Evolutionary conservation across 35 echinoderm and acorn worm genomes (phyloP).

Genomic region (Amphiura filiformis): DNA sequence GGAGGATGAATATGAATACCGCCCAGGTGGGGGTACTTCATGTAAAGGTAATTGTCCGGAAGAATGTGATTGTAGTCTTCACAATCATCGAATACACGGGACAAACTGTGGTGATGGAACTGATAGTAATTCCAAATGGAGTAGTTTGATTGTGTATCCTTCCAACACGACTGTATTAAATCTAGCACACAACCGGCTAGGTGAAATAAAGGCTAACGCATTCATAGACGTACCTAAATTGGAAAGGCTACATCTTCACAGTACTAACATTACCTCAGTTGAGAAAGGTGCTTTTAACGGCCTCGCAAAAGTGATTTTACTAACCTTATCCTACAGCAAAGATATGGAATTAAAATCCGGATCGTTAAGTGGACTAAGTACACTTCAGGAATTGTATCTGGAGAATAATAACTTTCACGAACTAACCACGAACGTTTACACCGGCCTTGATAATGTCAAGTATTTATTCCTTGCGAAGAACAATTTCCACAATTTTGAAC

Average conservation of each 20-base stretch:
- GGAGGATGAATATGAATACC: background rate
- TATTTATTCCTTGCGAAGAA: background rate
- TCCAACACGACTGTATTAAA: background rate
- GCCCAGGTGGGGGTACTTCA: background rate
- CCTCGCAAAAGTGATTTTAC: background rate
- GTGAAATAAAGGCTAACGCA: background rate
- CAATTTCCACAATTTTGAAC: background rate
- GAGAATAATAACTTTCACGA: background rate
- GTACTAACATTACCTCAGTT: background rate
- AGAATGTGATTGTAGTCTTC: background rate
- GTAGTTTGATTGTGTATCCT: background rate
- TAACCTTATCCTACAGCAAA: background rate
- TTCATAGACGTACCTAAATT: background rate
- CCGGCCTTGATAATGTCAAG: background rate
- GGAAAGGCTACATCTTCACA: background rate
- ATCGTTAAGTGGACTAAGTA: background rate
- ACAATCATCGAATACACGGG: background rate
- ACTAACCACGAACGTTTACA: background rate
- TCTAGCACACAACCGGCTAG: background rate
- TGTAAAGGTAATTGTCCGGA: background rate
- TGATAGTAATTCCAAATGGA: background rate
- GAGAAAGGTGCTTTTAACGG: background rate
- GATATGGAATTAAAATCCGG: background rate
- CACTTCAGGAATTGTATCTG: background rate
- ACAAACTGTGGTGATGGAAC: background rate